phyloP scores from a whole-genome alignment of 2,113 vertebrate genomes.

The Sus scrofa region DNA sequence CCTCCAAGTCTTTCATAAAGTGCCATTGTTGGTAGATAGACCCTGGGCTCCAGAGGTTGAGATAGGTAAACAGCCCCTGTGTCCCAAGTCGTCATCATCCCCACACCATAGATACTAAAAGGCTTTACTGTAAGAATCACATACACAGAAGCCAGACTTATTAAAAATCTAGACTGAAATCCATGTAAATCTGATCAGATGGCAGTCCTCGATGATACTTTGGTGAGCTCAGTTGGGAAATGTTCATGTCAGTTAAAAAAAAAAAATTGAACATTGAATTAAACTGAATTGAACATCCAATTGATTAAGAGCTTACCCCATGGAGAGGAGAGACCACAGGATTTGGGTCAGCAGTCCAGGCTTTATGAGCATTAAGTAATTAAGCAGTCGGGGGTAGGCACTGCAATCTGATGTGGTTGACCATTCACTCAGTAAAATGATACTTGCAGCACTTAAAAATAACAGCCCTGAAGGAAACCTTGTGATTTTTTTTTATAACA shows the following conservation, averaged over 20 bases:
- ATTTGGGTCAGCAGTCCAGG: conserved; percentile 32
- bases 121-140: neutral
- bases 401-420: neutral
- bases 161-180: neutral
- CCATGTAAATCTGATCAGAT: neutral
- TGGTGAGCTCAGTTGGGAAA: conserved; percentile 41
- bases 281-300: conserved; percentile 13
- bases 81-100: neutral
- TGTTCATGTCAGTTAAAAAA: conserved; percentile 19
- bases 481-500: neutral
- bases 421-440: neutral
- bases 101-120: neutral
- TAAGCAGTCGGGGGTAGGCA: neutral
- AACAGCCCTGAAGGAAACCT: neutral
- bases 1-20: neutral
- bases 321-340: neutral
- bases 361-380: conserved; percentile 6
- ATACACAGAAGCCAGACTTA: neutral
- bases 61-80: neutral
- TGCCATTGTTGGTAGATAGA: neutral
- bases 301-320: conserved; percentile 48
- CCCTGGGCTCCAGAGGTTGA: neutral
- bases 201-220: neutral
- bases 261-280: neutral
- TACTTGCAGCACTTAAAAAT: neutral